Conservation (phyloP, 2,113 vertebrate genomes). For the Eira barbara region DNA sequence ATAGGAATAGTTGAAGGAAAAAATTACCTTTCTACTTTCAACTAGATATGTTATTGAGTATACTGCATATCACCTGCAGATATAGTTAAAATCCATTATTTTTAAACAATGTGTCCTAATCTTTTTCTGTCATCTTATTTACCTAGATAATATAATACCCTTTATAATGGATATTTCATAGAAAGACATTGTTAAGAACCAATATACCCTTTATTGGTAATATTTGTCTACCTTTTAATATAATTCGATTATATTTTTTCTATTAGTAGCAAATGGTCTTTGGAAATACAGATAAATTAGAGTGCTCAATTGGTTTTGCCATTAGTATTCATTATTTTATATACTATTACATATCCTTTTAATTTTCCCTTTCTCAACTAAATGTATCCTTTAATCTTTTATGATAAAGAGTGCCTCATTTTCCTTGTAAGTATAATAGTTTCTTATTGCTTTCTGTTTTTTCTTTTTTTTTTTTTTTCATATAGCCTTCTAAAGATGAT, state of each 20-base stretch:
- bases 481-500: not conserved
- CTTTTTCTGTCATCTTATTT: conserved; percentile 44
- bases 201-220: conserved; percentile 25
- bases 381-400: conserved; percentile 40
- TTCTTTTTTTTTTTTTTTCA: not conserved
- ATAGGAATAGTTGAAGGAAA: not conserved
- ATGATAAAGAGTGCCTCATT: conserved; percentile 21
- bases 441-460: conserved; percentile 35
- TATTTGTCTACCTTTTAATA: conserved; percentile 36
- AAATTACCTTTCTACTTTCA: not conserved
- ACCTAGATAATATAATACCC: conserved; percentile 8
- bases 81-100: not conserved
- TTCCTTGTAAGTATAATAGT: conserved; percentile 3
- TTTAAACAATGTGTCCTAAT: not conserved
- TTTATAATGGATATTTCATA: conserved; percentile 48
- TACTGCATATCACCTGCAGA: not conserved
- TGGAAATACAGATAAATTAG: conserved; percentile 50
- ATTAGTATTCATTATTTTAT: conserved; percentile 60
- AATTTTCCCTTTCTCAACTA: conserved; percentile 53
- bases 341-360: conserved; percentile 33
- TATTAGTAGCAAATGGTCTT: conserved; percentile 53
- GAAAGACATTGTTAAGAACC: not conserved
- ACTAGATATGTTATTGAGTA: conserved; percentile 7
- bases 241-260: conserved; percentile 60
- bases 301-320: conserved; percentile 10